phyloP scores from a whole-genome alignment of 2,888 invertebrate species.

The Nesidiocoris tenuis region DNA sequence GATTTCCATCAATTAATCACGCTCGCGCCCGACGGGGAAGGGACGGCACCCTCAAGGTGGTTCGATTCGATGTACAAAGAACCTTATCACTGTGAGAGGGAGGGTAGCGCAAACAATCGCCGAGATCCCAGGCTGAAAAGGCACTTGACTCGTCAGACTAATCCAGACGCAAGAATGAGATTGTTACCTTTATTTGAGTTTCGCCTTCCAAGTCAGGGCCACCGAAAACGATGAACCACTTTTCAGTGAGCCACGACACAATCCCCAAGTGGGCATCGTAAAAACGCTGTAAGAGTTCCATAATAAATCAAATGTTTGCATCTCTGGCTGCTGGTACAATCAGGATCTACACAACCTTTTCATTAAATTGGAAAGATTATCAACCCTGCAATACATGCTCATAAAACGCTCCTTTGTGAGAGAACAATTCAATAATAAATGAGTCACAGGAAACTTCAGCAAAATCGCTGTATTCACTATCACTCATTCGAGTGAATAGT shows the following conservation, averaged over 20 bases:
- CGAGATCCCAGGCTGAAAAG: no score
- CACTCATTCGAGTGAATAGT: no score
- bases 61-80: not conserved
- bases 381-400: no score
- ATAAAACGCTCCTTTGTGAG: no score
- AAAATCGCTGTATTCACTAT: no score
- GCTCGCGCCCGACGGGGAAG: not conserved
- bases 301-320: constrained; percentile 8
- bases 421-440: no score
- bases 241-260: constrained; percentile 20
- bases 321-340: not conserved
- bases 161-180: not conserved
- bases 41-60: not conserved
- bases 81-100: no score
- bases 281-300: constrained; percentile 15
- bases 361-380: no score
- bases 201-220: not conserved
- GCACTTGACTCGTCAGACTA: not conserved
- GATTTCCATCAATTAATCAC: not conserved
- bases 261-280: constrained; percentile 23
- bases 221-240: constrained; percentile 9
- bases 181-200: constrained; percentile 19
- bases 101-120: no score
- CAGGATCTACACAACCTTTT: no score
- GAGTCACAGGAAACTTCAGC: no score